These are phyloP conservation scores for Tragelaphus scriptus DNA, from an alignment of 2,113 vertebrate species.

Conservation along the genomic window DNA sequence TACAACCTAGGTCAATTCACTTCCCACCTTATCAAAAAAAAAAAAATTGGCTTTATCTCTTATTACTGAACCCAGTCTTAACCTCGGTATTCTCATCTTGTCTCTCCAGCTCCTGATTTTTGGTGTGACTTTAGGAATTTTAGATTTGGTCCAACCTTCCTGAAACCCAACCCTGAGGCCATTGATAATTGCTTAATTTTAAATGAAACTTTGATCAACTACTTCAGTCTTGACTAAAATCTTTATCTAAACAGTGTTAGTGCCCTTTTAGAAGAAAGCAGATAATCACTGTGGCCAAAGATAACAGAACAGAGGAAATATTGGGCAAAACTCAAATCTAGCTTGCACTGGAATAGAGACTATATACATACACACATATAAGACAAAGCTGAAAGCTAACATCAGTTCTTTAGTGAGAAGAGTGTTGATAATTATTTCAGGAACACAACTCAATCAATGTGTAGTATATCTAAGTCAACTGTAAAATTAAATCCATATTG, in stretches of 20 bases:
- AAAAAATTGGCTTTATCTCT: background rate
- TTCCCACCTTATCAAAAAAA: background rate
- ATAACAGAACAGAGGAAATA: background rate
- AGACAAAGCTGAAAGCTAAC: background rate
- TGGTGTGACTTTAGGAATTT: background rate
- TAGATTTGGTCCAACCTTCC: background rate
- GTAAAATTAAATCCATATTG: background rate
- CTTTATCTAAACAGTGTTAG: background rate
- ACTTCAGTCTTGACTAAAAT: background rate
- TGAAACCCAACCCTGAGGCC: background rate
- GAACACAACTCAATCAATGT: background rate
- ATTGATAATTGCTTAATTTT: conserved; percentile 16
- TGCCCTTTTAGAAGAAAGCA: background rate
- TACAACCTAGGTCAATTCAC: background rate
- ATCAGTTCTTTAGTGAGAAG: background rate
- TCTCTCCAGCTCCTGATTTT: background rate
- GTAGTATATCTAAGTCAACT: background rate
- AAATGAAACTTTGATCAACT: conserved; percentile 9
- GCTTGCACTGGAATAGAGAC: background rate
- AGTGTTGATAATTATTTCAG: background rate
- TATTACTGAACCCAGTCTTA: background rate
- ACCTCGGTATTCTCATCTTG: background rate
- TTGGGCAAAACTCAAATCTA: background rate
- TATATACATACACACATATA: background rate
- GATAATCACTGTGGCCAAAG: background rate